phyloP scores from a whole-genome alignment of 2,113 vertebrate species.

The Jaculus jaculus region DNA sequence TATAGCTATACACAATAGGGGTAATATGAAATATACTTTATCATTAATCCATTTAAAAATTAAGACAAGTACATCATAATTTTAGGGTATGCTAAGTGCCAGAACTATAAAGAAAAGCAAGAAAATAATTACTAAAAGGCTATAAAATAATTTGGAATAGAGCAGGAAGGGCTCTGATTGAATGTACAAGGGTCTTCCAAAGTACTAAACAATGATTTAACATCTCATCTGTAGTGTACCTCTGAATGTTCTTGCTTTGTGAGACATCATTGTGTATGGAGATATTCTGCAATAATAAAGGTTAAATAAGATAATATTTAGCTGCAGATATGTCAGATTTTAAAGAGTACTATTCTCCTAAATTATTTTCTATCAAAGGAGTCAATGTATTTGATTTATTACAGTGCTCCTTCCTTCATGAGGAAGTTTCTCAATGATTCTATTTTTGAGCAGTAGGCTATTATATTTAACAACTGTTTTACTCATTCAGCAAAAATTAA shows the following conservation, averaged over 20 bases:
- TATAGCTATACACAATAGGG: neutral
- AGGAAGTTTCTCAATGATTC: neutral
- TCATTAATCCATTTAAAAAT: conserved; percentile 2
- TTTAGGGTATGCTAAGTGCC: neutral
- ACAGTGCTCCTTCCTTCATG: neutral
- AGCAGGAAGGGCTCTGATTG: neutral
- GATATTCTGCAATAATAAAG: neutral
- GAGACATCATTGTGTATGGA: too few species aligned
- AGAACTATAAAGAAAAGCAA: neutral
- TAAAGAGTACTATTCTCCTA: neutral
- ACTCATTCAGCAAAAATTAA: neutral
- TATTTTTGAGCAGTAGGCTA: neutral
- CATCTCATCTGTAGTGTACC: neutral
- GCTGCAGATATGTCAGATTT: neutral
- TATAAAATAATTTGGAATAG: neutral
- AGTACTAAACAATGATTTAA: neutral
- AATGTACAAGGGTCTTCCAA: neutral
- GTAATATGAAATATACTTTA: neutral
- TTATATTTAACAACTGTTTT: neutral
- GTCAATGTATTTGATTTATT: neutral
- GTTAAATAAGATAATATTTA: neutral
- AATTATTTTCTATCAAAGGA: neutral
- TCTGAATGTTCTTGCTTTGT: neutral
- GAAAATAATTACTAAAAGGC: neutral
- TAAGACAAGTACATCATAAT: neutral